Conservation (phyloP, 2,888 invertebrate genomes). For the Cylindroiulus punctatus region DNA sequence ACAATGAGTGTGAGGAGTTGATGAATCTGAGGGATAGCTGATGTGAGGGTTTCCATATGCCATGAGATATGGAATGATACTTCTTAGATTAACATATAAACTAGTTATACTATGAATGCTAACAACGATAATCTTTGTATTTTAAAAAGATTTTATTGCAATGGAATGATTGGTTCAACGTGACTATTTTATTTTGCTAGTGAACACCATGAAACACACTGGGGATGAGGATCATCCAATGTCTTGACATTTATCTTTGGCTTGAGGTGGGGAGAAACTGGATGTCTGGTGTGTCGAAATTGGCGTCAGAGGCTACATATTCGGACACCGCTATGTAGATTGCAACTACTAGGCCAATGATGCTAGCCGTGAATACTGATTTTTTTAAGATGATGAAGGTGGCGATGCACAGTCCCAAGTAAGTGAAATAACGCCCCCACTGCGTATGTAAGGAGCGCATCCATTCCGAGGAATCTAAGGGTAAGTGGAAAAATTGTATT, state of each 20-base stretch:
- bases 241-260: neutral
- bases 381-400: slow-evolving; percentile 87
- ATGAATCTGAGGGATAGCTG: no score
- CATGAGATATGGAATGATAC: no score
- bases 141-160: neutral
- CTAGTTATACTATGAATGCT: no score
- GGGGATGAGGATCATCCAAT: no score
- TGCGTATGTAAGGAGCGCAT: slow-evolving; percentile 67
- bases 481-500: neutral
- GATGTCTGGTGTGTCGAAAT: neutral
- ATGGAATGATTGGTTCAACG: neutral
- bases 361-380: slow-evolving; percentile 78
- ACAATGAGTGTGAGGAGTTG: no score
- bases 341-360: slow-evolving; percentile 82
- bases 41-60: no score
- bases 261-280: neutral
- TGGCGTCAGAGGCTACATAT: slow-evolving; percentile 67
- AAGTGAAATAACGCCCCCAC: slow-evolving; percentile 81
- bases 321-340: slow-evolving; percentile 87
- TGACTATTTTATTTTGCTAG: no score
- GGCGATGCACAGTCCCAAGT: slow-evolving; percentile 83
- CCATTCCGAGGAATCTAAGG: slow-evolving; percentile 61
- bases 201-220: no score
- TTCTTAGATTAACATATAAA: no score
- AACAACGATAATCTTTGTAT: no score